Evolutionary conservation across 2,797 vertebrate genomes (phyloP), one percentile per base, ranked within the genome.

Genomic region (Saxicola maurus): DNA sequence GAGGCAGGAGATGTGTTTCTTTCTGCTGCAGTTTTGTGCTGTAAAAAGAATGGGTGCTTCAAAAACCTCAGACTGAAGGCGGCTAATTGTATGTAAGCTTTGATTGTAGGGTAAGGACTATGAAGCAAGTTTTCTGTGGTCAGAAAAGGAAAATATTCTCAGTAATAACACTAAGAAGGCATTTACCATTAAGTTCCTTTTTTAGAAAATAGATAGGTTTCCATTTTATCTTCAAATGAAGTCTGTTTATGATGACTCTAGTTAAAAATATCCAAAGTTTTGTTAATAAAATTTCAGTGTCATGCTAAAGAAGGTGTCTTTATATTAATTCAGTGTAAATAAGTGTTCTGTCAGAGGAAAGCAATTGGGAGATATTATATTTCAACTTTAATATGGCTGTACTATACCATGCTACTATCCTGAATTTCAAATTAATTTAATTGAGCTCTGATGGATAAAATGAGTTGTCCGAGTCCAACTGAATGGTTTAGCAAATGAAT

Each of bases 361-460:
- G 87, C 56, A 94, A 89, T 86, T 42, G 79, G 62, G 56, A 96
- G 83, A 90, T 91, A 94, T 91, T 95, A 84, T 94, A 92, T 95
- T 96, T 96, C 72, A 89, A 93, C 72, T 96, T 93, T 94, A 83
- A 84, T 94, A 90, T 75, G 87, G 46, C 68, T 91, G 23, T 86
- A 82, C 86, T 94, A 91, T 92, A 91, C 78, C 96, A 62, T 94
- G 76, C 64, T 85, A 94, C 91, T 95, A 88, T 93, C 82, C 83
- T 77, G 83, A 86, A 79, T 96, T 97, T 94, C 86, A 92, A 86
- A 95, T 94, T 91, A 91, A 95, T 96, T 95, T 96, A 95, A 96
- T 93, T 96, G 88, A 94, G 65, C 24, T 86, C 67, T 93, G 96
- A 96, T 96, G 87, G 95, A 94, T 75, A 94, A 96, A 96, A 96